Percentiles rank a stretch among this genome's conserved stretches.
These are phyloP conservation scores for Trididemnum miniatum DNA, from an alignment of 23 tunicate species.

Conservation along the genomic window DNA sequence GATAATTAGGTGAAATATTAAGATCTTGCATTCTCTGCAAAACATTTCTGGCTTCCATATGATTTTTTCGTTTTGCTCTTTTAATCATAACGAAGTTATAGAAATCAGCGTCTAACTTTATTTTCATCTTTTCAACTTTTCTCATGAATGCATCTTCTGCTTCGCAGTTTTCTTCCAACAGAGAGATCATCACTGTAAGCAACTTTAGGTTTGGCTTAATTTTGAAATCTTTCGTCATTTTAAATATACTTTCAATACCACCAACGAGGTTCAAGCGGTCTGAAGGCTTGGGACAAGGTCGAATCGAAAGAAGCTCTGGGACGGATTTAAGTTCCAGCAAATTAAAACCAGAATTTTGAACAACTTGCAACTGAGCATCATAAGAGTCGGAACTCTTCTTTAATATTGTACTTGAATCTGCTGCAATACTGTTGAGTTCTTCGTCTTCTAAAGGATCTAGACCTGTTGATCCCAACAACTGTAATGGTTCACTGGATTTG, in stretches of 20 bases:
- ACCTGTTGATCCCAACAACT: neutral
- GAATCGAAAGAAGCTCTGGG: constrained; percentile 9
- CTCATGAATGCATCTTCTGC: constrained; percentile 44
- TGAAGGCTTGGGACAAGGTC: constrained; percentile 48
- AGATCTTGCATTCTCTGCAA: constrained; percentile 21
- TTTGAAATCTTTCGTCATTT: constrained; percentile 46
- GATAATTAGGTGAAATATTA: constrained; percentile 43
- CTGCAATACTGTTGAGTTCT: neutral
- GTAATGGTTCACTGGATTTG: neutral
- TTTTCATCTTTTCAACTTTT: constrained; percentile 31
- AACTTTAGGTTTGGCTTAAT: constrained; percentile 27
- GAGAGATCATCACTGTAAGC: constrained; percentile 15
- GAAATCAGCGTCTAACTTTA: constrained; percentile 58
- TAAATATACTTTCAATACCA: constrained; percentile 45
- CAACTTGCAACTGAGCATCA: neutral
- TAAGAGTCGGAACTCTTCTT: neutral
- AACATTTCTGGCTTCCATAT: constrained; percentile 26
- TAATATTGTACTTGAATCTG: neutral
- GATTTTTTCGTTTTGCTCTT: constrained; percentile 19
- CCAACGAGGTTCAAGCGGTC: constrained; percentile 63
- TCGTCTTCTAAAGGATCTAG: neutral
- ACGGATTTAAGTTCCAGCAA: neutral
- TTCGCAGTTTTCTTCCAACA: constrained; percentile 1
- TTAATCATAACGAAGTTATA: constrained; percentile 53
- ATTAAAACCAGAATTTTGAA: neutral